Base-by-base conservation (phyloP, 2,888 invertebrate genomes). In the Atethmia centrago region DNA sequence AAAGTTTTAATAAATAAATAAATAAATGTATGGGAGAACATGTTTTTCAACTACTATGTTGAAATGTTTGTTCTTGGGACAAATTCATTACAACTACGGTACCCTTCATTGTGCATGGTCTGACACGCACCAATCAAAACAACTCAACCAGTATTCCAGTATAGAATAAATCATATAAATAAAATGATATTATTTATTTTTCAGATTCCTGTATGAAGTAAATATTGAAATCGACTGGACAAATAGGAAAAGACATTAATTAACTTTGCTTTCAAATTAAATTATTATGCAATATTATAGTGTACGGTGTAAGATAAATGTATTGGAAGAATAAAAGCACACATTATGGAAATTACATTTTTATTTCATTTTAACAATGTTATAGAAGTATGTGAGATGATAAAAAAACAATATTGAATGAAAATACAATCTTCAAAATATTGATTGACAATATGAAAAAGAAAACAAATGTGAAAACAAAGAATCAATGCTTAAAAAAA, bases 181-280 rank as follows among this genome's bases (percentile, higher is more conserved):
- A 14, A 58, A 45, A 14, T 21, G 0, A n/a, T n/a, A 40, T 21
- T 2, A 62, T 61, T 28, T 69, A 3, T 47, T 9, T 93, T 92
- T 75, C 90, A 93, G 93, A 86, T 74, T 91, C 92, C 28, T 93
- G 93, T 66, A 86, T 88, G 61, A 85, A 87, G 25, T 86, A 67
- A 84, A 62, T n/a, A 21, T n/a, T n/a, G 14, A 42, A 53, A 8
- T 45, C 2, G 7, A 25, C 19, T 36, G 61, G 51, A 47, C 14
- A 4, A 70, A 45, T 2, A 9, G 5, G 4, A 47, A 28, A 51
- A 36, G 2, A 21, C 2, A 49, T 25, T 55, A 3, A 25, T 25
- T 45, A 63, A 47, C 8, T 25, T 28, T 10, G 1, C 12, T 42
- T 59, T 19, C 21, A 51, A 40, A 53, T 28, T 61, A 61, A 45